Evolutionary conservation across 2,888 invertebrate genomes (phyloP), one percentile per base, ranked within the genome.

Genomic region (Hydrotaea diabolus): DNA sequence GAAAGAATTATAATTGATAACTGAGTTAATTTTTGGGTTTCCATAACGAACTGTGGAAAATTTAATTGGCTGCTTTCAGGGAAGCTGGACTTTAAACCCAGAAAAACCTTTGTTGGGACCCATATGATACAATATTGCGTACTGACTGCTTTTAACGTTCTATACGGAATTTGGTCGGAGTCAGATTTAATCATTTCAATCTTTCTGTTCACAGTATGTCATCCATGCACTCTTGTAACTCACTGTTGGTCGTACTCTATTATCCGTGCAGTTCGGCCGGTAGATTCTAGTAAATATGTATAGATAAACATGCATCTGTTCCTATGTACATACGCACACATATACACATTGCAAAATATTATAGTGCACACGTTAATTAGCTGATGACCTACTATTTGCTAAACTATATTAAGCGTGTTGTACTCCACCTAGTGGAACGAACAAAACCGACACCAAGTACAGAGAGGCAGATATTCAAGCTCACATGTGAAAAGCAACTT

Each of bases 311-410:
- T n/a, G 17, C 53, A 15, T 53, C 53, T 23, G 23, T 53, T 17
- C 2, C 4, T 55, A 21, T 23, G 26, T 36, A 36, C n/a, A 39
- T 31, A 21, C 11, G 26, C 17, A 36, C n/a, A 39, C 17, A 31
- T 31, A 31, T 31, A 31, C 31, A 13, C 11, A 36, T 39, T 64
- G 17, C 64, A 64, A 31, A 64, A 64, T 64, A 39, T 64, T 19
- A 64, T 64, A 39, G 64, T 17, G 64, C 36, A 64, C 82, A 77
- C 75, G 86, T 82, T 86, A 86, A 86, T 86, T 86, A 86, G 85
- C 81, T 86, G 86, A 71, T 86, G 86, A 86, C 86, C 86, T 84
- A 85, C 84, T 85, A 80, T 85, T 80, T 82, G 55, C 64, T 73
- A 23, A 75, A 73, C 49, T 39, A 15, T 71, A 85, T 81, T 62